A percentile compares a stretch with the other conserved stretches of the same genome.
phyloP scores from a whole-genome alignment of 2,113 vertebrate species.

The Balaenoptera acutorostrata region DNA sequence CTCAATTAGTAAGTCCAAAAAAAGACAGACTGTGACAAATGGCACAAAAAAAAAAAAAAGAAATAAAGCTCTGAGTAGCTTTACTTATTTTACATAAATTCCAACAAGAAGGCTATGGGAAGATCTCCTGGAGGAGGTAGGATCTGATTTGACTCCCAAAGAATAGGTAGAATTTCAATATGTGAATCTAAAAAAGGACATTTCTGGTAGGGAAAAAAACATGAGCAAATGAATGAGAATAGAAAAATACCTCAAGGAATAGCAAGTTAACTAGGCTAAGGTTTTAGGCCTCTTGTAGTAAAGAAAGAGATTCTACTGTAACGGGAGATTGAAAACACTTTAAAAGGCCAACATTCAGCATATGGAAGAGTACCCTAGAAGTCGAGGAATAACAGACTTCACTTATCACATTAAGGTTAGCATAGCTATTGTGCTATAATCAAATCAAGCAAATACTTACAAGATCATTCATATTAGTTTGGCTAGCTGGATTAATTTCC shows the following conservation, averaged over 20 bases:
- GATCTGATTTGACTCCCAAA: background rate
- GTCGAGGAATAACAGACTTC: background rate
- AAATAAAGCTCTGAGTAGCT: background rate
- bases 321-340: background rate
- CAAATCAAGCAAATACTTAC: conserved; percentile 58
- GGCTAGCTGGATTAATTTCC: conserved; percentile 96
- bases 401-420: background rate
- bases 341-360: background rate
- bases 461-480: conserved; percentile 96
- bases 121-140: background rate
- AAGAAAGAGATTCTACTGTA: background rate
- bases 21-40: background rate
- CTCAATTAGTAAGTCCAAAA: background rate
- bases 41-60: background rate
- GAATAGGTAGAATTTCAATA: background rate
- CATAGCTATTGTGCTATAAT: background rate
- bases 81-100: background rate
- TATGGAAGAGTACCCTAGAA: background rate
- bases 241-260: background rate
- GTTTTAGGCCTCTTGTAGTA: background rate
- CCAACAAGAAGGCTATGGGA: background rate
- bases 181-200: background rate
- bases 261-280: background rate
- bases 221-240: background rate
- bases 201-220: background rate